Percentiles rank a stretch among this genome's conserved stretches.
These are phyloP conservation scores for Ectropis crepuscularia DNA, from an alignment of 2,888 invertebrate genomes.

Conservation along the genomic window DNA sequence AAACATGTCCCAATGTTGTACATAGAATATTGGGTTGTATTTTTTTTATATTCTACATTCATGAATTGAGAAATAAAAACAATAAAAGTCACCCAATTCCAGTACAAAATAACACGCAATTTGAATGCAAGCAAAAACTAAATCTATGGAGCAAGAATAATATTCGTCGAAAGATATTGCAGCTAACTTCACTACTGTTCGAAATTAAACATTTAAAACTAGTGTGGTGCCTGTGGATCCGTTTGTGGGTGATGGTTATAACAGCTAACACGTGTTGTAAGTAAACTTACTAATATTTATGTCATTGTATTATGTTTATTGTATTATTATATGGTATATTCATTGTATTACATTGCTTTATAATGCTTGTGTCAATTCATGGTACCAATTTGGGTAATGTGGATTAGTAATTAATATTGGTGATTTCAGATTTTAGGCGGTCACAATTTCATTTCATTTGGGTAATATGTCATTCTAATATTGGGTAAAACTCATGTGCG, in stretches of 20 bases:
- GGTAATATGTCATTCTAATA: background rate
- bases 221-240: conserved; percentile 60
- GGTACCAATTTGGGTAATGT: conserved; percentile 33
- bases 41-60: no score
- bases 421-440: background rate
- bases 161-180: conserved; percentile 30
- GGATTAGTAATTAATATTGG: no score
- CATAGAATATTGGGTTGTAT: no score
- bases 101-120: no score
- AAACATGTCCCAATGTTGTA: no score
- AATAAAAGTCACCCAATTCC: no score
- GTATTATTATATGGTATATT: conserved; percentile 30
- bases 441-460: background rate
- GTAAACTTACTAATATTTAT: conserved; percentile 77
- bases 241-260: conserved; percentile 75
- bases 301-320: conserved; percentile 45
- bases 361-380: conserved; percentile 41
- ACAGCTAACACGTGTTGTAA: conserved; percentile 78
- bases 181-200: conserved; percentile 57
- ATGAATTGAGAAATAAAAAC: no score
- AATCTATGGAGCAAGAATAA: background rate
- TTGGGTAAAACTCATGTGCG: no score
- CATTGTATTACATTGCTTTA: conserved; percentile 48
- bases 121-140: no score
- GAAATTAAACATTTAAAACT: conserved; percentile 40